phyloP scores from a whole-genome alignment of 2,113 vertebrate species.

The Chitala chitala region DNA sequence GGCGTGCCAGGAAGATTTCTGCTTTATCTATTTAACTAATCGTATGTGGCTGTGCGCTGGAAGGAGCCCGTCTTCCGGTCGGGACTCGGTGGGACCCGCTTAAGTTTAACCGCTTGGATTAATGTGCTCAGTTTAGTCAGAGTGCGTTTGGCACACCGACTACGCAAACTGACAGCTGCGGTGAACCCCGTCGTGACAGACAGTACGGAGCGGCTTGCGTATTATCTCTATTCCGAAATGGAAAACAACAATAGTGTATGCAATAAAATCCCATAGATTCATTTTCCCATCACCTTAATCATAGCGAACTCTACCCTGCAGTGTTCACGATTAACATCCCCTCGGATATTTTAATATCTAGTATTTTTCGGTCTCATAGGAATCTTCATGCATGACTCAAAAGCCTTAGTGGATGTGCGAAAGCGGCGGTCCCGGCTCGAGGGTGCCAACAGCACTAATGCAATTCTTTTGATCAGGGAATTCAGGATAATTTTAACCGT shows the following conservation, averaged over 20 bases:
- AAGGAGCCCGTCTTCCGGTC: neutral
- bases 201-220: conserved; percentile 29
- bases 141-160: conserved; percentile 46
- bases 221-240: conserved; percentile 34
- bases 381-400: neutral
- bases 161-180: conserved; percentile 62
- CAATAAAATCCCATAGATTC: neutral
- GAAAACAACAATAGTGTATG: neutral
- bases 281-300: neutral
- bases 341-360: neutral
- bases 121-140: conserved; percentile 41
- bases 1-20: conserved; percentile 22
- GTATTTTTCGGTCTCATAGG: neutral
- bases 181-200: conserved; percentile 40
- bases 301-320: neutral
- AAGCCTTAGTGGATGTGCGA: conserved; percentile 9
- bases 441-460: conserved; percentile 8
- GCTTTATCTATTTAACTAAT: conserved; percentile 42
- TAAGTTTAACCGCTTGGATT: conserved; percentile 55
- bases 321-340: neutral
- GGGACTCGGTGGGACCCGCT: conserved; percentile 20
- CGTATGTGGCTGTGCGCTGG: conserved; percentile 44
- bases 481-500: neutral
- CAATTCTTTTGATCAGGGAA: neutral
- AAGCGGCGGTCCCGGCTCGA: conserved; percentile 4